phyloP scores from a whole-genome alignment of 1,140 invertebrate species.

The Grapholita molesta region DNA sequence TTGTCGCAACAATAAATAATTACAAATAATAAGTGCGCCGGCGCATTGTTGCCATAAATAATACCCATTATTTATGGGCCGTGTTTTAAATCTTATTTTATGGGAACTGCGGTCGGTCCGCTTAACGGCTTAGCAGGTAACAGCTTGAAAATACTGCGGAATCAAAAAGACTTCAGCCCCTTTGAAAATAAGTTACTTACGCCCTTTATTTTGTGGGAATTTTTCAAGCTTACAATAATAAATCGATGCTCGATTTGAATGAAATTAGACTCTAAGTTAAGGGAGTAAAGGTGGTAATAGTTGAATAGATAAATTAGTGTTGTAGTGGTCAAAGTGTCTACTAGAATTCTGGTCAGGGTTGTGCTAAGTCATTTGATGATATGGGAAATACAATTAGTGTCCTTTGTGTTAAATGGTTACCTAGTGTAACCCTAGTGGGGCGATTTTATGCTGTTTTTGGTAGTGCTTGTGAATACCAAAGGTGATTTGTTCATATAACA shows the following conservation, averaged over 20 bases:
- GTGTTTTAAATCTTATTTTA: slow-evolving; percentile 73
- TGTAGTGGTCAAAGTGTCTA: not conserved
- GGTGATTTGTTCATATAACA: too few species aligned
- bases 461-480: too few species aligned
- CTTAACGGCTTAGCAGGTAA: slow-evolving; percentile 63
- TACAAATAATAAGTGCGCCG: slow-evolving; percentile 4
- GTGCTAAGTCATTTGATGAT: slow-evolving; percentile 36
- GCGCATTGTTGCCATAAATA: slow-evolving; percentile 38
- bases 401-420: not conserved
- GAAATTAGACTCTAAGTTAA: not conserved
- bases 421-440: not conserved
- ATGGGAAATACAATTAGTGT: not conserved
- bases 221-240: not conserved
- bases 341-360: slow-evolving; percentile 31
- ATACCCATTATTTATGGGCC: slow-evolving; percentile 63
- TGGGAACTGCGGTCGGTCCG: slow-evolving; percentile 64
- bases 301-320: not conserved
- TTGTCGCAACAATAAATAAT: slow-evolving; percentile 16
- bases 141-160: not conserved
- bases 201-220: not conserved
- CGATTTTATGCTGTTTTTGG: too few species aligned
- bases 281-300: not conserved
- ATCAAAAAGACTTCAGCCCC: not conserved
- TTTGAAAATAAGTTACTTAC: not conserved
- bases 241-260: not conserved